Evolutionary conservation across 2,113 vertebrate genomes (phyloP).

Genomic region (Gallinago undulata): DNA sequence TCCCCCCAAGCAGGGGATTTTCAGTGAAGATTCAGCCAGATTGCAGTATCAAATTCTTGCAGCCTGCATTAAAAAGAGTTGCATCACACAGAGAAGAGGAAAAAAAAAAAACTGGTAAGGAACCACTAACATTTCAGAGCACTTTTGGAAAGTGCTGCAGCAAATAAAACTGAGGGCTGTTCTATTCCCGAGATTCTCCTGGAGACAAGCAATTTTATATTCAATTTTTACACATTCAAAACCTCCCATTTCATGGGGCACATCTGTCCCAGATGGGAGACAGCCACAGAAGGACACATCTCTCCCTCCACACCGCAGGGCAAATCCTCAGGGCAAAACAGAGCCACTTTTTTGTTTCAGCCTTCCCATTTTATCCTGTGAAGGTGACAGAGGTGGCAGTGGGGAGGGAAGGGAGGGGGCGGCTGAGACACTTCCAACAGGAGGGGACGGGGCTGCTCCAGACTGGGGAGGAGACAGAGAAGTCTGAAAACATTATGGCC

Average conservation of each 20-base stretch:
- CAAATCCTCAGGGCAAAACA: not conserved
- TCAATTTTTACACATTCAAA: not conserved
- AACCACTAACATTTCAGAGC: not conserved
- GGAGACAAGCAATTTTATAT: not conserved
- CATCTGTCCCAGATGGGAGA: not conserved
- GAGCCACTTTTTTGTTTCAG: not conserved
- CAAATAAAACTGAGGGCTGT: not conserved
- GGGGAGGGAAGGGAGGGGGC: not conserved
- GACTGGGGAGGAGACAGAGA: not conserved
- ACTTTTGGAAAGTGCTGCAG: not conserved
- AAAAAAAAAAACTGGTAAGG: not conserved
- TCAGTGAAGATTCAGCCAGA: not conserved
- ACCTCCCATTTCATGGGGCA: not conserved
- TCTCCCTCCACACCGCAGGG: not conserved
- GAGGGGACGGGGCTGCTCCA: accelerated
- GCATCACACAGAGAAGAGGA: not conserved
- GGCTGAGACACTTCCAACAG: not conserved
- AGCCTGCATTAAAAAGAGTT: not conserved
- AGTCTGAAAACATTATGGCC: not conserved
- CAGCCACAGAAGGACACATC: not conserved
- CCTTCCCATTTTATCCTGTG: not conserved
- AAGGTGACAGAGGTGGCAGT: accelerated
- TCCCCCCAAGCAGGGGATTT: not conserved
- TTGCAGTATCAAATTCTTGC: not conserved
- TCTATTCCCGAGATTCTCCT: not conserved